Conservation (phyloP, 1,140 invertebrate species). For the Drosophila sulfurigaster region DNA sequence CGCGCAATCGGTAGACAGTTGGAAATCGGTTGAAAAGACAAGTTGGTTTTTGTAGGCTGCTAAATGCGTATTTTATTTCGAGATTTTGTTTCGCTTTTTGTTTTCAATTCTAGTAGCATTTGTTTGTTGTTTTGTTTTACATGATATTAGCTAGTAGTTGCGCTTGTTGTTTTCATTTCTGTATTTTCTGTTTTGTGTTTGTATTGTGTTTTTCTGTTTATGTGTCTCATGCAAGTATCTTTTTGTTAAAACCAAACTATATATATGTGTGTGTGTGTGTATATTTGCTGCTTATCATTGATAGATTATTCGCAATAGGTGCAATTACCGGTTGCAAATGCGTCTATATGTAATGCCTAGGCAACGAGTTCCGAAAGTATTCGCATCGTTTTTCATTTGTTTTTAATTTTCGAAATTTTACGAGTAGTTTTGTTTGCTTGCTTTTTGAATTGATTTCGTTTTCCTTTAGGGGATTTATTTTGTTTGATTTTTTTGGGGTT, state of each 20-base stretch:
- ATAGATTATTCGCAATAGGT: constrained; percentile 74
- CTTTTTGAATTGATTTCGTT: constrained; percentile 26
- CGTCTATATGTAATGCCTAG: constrained; percentile 58
- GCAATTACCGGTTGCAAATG: constrained; percentile 67
- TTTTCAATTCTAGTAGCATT: constrained; percentile 83
- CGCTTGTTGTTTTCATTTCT: constrained; percentile 55
- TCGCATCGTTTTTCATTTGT: constrained; percentile 47
- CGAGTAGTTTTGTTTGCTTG: constrained; percentile 56
- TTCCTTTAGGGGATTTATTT: constrained; percentile 12
- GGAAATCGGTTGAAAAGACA: constrained; percentile 5
- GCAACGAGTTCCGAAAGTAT: constrained; percentile 64
- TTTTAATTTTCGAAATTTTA: constrained; percentile 46
- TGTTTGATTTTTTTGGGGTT: no score
- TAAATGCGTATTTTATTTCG: constrained; percentile 82
- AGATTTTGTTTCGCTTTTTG: constrained; percentile 72
- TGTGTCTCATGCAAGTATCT: constrained; percentile 43
- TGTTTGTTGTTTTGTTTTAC: constrained; percentile 74
- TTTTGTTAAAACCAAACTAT: constrained; percentile 66
- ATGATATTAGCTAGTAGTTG: constrained; percentile 83
- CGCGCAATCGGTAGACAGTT: background rate
- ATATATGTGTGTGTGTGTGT: constrained; percentile 27
- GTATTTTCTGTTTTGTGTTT: constrained; percentile 25
- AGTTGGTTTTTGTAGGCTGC: constrained; percentile 61
- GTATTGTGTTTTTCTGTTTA: constrained; percentile 36
- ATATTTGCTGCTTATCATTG: constrained; percentile 63